Base-by-base conservation (phyloP, 2,888 invertebrate species). In the Conchocele bisecta region DNA sequence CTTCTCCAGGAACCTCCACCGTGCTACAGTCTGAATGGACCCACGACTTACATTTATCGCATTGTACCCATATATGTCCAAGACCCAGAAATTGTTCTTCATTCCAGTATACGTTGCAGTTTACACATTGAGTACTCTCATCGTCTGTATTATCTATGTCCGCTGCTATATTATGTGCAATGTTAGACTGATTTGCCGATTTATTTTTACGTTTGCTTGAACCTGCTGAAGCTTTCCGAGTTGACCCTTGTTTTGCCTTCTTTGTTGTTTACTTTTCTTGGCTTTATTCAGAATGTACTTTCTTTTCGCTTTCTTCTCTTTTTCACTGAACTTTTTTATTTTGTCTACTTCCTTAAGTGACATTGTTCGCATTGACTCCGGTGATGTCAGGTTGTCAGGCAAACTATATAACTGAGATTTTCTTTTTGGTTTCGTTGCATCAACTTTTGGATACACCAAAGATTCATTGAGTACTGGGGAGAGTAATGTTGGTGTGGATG, bases 381-480 rank as follows among this genome's bases (percentile, higher is more conserved):
- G 51, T 41, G 68, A 68, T 37, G 60, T 68, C 17, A 61, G 48
- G 42, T 68, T 61, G 54, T 61, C 68, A 37, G 60, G 68, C 29
- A 68, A 56, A 3, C 13, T 29, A 33, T 31, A 31, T 29, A 28
- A 13, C 28, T 44, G 29, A 31, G 58, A 58, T 44, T 29, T 44
- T 31, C 58, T 42, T 9, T 58, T 42, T 17, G 7, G 26, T 56
- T 41, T 56, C 15, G 7, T 17, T 42, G 58, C 5, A 31, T n/a
- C 15, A 44, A 31, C 7, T 33, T 29, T 28, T 6, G 58, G 58
- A 31, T 44, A 58, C 17, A 44, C 58, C 29, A 58, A 44, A 7
- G 11, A 29, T n/a, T 58, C 20, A 3, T 41, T 41, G n/a, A 56
- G 39, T 29, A 11, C 33, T 17, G 31, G 3, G 6, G 42, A 44